These are phyloP conservation scores for Huso huso DNA, from an alignment of 2,797 vertebrate genomes.

Conservation along the genomic window DNA sequence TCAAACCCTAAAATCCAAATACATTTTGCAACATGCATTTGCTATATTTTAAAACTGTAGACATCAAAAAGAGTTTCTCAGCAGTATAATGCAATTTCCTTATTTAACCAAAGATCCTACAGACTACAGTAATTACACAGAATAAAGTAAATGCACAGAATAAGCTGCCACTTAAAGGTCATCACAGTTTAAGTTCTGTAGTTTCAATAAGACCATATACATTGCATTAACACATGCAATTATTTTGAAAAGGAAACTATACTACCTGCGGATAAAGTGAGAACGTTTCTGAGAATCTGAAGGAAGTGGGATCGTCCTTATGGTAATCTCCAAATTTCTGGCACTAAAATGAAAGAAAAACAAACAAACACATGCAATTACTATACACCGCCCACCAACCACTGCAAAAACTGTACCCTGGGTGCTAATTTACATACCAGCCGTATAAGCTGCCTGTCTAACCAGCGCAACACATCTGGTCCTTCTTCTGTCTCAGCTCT, in stretches of 20 bases:
- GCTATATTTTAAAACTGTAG: no score
- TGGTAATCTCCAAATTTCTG: constrained; percentile 98
- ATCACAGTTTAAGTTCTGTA: no score
- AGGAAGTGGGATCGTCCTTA: constrained; percentile 93
- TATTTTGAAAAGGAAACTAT: constrained; percentile 17
- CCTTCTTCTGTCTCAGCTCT: constrained; percentile 92
- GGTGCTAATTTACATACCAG: constrained; percentile 57
- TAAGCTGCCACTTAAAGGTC: no score
- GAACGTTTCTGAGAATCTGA: constrained; percentile 95
- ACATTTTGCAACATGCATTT: no score
- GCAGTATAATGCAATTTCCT: no score
- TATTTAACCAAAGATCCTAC: no score
- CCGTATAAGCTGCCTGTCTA: constrained; percentile 90
- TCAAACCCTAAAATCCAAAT: no score
- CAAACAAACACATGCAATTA: constrained; percentile 5
- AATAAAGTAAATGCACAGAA: no score
- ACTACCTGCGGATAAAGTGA: constrained; percentile 92
- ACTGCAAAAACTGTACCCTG: background rate
- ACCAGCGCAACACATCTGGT: constrained; percentile 90
- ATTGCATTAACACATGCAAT: no score
- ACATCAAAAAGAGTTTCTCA: no score
- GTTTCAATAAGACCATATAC: no score
- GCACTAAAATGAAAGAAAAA: constrained; percentile 60
- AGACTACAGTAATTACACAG: no score
- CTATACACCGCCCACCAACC: background rate